Evolutionary conservation across 2,797 vertebrate species (phyloP), one percentile per base, ranked within the genome.

Genomic region (Siniperca undulata): DNA sequence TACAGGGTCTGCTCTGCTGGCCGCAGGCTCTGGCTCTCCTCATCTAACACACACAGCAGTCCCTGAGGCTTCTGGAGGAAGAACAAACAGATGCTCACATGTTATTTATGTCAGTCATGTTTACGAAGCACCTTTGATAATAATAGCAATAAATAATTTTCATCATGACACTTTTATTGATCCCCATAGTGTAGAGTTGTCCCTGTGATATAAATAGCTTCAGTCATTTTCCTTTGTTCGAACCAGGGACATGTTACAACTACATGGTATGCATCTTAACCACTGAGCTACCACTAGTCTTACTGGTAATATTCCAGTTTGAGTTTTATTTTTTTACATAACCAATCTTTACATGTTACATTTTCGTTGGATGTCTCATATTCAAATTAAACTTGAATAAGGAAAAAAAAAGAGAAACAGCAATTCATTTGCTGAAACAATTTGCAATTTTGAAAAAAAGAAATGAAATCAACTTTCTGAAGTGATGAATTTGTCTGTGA

Each of bases 21-120:
- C 92, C 96, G 95, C 75, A 95, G 36, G 55, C 94, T 95, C 27
- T 97, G 97, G 84, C 97, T 98, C 95, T 99, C 98, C 92, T 99
- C 98, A 88, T 99, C 97, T 85, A 99, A 87, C 82, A 97, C 82
- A 68, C 95, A 96, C 80, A 99, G 94, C 92, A 99, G 95, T 38
- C 98, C 98, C 74, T 97, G 97, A 27, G 98, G 98, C 86, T 96
- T 98, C 98, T 99, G 94, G 72, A 77, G 61, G 70, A 80, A n/a
- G 13, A 56, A 81, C 70, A 86, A 80, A 82, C 68, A 86, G 56
- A 86, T 30, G 55, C 14, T 75, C 60, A 55, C 30, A 44, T 73
- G 36, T 88, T 84, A 84, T 83, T 74, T 79, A 87, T 88, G 58
- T 69, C 64, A 58, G 34, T 65, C 80, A 78, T 84, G 66, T 69